Evolutionary conservation across 2,888 invertebrate genomes (phyloP), one percentile per base, ranked within the genome.

Genomic region (Polyploca ridens): DNA sequence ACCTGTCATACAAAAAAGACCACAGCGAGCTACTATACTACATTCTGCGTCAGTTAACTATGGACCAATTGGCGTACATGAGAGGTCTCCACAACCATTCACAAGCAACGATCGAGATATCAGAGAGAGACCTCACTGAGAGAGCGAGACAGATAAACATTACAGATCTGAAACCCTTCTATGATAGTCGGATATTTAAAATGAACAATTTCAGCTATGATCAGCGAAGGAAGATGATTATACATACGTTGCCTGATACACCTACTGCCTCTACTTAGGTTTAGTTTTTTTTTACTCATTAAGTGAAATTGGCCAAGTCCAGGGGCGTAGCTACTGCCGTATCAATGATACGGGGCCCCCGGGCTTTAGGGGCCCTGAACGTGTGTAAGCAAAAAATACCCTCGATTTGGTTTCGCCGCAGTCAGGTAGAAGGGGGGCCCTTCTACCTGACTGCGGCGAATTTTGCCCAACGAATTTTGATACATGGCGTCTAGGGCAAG

Each of bases 11-110:
- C 95, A 98, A 98, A 85, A 97, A 98, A 82, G 99, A 99, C 89
- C 98, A 99, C 94, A 98, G 98, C 79, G 99, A 99, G 86, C 95
- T 99, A 33, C 93, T 99, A 0, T 98, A 99, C 91, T 99, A 99
- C 90, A 97, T 99, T 73, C 95, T 99, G 63, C 97, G 99, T 33
- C 99, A 99, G 83, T 95, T 99, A 66, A 96, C 98, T 0, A 96
- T 98, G 84, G 99, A 99, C 89, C 98, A 99, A 83, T 92, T 98
- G 66, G 96, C 97, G 0, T 99, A 98, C 86, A 96, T 97, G 93
- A 94, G 97, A 71, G 95, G 96, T 63, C 84, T 96, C 6, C 95
- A 95, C 75, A 96, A 97, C 63, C 95, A 95, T 61, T 94, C 95
- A 0, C 95, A 96, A 64, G 91, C 96, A 0, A 95, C 96, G 33